phyloP scores from a whole-genome alignment of 2,797 vertebrate genomes.

The Bradypus variegatus region DNA sequence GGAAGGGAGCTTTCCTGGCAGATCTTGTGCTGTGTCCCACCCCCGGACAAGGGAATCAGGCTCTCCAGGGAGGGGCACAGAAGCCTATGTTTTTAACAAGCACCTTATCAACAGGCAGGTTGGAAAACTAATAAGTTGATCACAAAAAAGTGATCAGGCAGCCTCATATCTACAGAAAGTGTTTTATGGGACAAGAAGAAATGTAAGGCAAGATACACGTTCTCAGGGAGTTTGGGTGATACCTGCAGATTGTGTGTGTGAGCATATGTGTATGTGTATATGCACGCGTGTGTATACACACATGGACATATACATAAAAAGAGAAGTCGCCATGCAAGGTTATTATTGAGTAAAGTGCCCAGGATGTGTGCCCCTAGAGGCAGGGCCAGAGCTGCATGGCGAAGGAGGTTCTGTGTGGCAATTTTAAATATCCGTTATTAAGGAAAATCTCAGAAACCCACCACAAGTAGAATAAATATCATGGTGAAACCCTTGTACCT shows the following conservation, averaged over 20 bases:
- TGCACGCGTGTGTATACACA: not conserved
- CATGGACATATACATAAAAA: not conserved
- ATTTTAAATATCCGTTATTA: not conserved
- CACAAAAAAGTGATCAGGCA: not conserved
- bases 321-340: not conserved
- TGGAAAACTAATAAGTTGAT: not conserved
- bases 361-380: not conserved
- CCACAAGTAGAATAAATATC: not conserved
- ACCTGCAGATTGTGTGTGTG: not conserved
- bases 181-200: not conserved
- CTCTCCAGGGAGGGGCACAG: not conserved
- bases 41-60: not conserved
- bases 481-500: not conserved
- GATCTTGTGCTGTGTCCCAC: not conserved
- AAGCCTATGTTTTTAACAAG: not conserved
- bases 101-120: not conserved
- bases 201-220: not conserved
- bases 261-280: not conserved
- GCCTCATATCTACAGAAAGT: not conserved
- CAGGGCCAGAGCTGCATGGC: no score
- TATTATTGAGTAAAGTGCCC: not conserved
- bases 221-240: not conserved
- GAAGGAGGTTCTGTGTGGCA: not conserved
- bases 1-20: conserved; percentile 17
- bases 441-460: not conserved